Evolutionary conservation across 2,888 invertebrate species (phyloP), one percentile per base, ranked within the genome.

Genomic region (Hipparchia sbordonii): DNA sequence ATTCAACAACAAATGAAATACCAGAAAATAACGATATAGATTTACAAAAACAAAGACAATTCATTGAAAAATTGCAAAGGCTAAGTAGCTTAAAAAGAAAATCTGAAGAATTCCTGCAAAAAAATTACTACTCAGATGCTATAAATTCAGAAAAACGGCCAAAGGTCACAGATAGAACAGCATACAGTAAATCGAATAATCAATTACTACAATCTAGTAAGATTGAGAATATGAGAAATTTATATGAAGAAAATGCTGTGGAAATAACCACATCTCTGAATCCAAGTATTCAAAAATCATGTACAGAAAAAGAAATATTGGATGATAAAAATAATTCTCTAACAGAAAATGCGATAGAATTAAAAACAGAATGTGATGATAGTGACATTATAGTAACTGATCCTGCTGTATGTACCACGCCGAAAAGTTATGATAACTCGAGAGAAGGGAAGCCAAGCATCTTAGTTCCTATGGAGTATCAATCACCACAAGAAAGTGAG

Each of bases 401-500:
- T 73, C 91, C 92, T 57, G 91, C 92, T 13, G 86, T 90, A 45
- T 93, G 90, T 73, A 90, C 86, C 46, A 88, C 89, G 66, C 87
- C 87, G 45, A 92, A 91, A 79, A 87, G 79, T 74, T 91, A 84
- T 83, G 92, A 92, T 61, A 80, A 81, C 23, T 79, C 84, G 48
- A 87, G 87, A 79, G 92, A 92, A 74, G 85, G 82, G 39, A 90
- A 88, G 61, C 92, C 88, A 78, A 87, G 87, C 74, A 76, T 83
- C 13, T 78, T 87, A n/a, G 78, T 85, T 72, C 82, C 89, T 39
- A 71, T 89, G 79, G 93, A 92, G 60, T 91, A 91, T 77, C 89
- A 88, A 71, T 88, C 91, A 66, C 90, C 92, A 76, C 93, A 93
- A 87, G 93, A 93, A 79, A 93, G 93, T 93, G 82, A 92, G 93